Evolutionary conservation across 2,797 vertebrate species (phyloP).

Genomic region (Xenopus petersii): DNA sequence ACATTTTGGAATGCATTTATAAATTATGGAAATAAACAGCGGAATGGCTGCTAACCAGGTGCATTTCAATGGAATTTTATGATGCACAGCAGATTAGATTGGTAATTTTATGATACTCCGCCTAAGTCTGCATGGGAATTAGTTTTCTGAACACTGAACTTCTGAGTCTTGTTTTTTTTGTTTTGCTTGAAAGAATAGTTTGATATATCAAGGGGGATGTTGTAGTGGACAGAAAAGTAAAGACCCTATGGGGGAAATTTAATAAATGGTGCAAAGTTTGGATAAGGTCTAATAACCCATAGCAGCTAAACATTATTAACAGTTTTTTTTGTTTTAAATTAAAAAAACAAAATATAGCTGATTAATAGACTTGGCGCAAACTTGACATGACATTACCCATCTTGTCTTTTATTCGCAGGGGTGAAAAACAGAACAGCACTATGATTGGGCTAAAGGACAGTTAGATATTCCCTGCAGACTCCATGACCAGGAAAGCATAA

Average conservation of each 20-base stretch:
- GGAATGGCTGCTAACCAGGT: conserved; percentile 35
- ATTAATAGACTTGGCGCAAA: no score
- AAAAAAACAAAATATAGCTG: no score
- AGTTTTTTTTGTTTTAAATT: no score
- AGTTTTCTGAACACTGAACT: neutral
- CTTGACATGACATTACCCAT: no score
- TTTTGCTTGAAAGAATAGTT: conserved; percentile 24
- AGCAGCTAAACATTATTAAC: no score
- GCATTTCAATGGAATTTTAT: neutral
- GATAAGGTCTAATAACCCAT: no score
- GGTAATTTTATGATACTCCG: neutral
- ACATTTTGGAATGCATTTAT: conserved; percentile 50
- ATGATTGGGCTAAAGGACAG: no score
- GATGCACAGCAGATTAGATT: neutral
- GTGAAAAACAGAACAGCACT: no score
- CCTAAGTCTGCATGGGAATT: neutral
- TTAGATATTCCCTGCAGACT: no score
- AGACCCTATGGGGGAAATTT: neutral
- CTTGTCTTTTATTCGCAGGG: no score
- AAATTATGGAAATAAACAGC: conserved; percentile 31
- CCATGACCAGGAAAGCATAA: no score
- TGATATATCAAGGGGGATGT: neutral
- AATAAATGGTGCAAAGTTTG: no score
- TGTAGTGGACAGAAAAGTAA: neutral
- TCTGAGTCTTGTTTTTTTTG: neutral